Evolutionary conservation across 2,113 vertebrate species (phyloP).

Genomic region (Tetrax tetrax): DNA sequence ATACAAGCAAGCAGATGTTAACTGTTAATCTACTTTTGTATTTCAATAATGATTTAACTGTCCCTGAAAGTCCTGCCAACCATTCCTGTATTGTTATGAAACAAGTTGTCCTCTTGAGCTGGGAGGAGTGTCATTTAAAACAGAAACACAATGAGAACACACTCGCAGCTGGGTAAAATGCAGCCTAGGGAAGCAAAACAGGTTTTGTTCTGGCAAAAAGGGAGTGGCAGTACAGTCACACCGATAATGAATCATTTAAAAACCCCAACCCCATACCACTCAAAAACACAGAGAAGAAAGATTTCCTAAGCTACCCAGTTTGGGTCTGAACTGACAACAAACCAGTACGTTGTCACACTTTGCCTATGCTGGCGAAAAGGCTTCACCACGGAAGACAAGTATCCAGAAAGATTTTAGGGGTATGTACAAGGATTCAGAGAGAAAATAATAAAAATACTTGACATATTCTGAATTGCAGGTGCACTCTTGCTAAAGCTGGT

Average conservation of each 20-base stretch:
- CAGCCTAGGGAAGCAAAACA: slow-evolving; percentile 29
- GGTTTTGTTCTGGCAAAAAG: slow-evolving; percentile 9
- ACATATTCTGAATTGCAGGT: background rate
- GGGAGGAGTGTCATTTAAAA: background rate
- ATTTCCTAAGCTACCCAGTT: background rate
- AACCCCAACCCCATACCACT: background rate
- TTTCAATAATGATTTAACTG: background rate
- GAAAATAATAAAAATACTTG: background rate
- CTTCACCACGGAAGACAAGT: accelerated
- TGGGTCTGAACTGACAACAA: background rate
- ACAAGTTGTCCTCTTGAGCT: background rate
- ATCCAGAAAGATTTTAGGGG: background rate
- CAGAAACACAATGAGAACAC: background rate
- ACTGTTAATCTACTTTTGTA: background rate
- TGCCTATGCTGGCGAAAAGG: background rate
- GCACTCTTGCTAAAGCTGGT: background rate
- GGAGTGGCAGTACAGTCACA: slow-evolving; percentile 22
- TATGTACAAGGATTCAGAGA: background rate
- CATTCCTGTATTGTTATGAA: background rate
- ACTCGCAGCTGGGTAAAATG: background rate
- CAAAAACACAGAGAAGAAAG: background rate
- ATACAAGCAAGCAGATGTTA: background rate
- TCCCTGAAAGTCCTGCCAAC: background rate
- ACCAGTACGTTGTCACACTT: accelerated
- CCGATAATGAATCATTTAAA: background rate